A percentile compares a stretch with the other conserved stretches of the same genome.
phyloP scores from a whole-genome alignment of 2,113 vertebrate species.

The Proteles cristata region DNA sequence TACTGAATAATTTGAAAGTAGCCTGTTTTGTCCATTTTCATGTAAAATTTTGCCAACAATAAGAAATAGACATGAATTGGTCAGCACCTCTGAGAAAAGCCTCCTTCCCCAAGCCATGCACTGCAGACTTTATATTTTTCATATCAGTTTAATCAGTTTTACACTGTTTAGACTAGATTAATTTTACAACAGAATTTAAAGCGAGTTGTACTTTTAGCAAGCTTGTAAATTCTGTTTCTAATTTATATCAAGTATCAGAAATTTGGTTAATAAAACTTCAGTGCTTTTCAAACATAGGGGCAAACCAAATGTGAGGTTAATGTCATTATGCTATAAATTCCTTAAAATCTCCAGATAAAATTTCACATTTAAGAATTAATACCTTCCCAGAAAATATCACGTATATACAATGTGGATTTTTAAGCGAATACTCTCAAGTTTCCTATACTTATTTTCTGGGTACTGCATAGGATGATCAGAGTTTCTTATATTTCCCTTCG shows the following conservation, averaged over 20 bases:
- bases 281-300: neutral
- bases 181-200: conserved; percentile 30
- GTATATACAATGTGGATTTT: neutral
- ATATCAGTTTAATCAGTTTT: neutral
- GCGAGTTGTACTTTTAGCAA: neutral
- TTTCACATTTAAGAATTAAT: neutral
- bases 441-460: neutral
- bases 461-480: neutral
- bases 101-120: neutral
- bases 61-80: neutral
- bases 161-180: neutral
- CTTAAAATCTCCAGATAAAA: conserved; percentile 18
- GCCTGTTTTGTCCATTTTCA: neutral
- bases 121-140: conserved; percentile 5
- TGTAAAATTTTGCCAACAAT: neutral
- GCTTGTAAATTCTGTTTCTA: neutral
- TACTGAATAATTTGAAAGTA: neutral
- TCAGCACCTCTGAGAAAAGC: neutral
- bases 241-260: conserved; percentile 22
- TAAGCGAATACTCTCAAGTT: conserved; percentile 20
- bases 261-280: conserved; percentile 19
- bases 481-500: neutral
- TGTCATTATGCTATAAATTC: neutral
- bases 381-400: neutral
- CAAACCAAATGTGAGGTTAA: neutral